These are phyloP conservation scores for Lithobius niger DNA, from an alignment of 1,140 invertebrate species.

Conservation along the genomic window DNA sequence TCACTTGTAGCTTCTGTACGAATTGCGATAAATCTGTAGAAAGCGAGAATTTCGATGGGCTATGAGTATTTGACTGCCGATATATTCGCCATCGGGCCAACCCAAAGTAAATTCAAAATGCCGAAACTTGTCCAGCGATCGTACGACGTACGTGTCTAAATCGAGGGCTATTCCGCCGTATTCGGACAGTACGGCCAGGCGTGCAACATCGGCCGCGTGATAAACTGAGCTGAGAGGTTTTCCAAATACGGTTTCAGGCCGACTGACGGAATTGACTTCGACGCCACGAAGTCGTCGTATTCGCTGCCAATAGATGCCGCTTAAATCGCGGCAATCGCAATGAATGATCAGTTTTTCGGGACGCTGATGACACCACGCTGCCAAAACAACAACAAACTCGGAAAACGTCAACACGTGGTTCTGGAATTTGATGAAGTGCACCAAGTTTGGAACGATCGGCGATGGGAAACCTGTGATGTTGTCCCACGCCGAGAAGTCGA, in stretches of 20 bases:
- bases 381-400: constrained; percentile 18
- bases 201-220: constrained; percentile 22
- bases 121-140: constrained; percentile 21
- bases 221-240: constrained; percentile 25
- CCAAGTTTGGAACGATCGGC: constrained; percentile 23
- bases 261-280: constrained; percentile 10
- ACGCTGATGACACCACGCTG: constrained; percentile 20
- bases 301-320: neutral
- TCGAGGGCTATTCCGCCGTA: constrained; percentile 24
- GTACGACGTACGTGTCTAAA: constrained; percentile 22
- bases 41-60: neutral
- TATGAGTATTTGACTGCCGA: constrained; percentile 20
- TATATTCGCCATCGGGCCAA: constrained; percentile 19
- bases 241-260: constrained; percentile 25
- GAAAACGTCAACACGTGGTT: constrained; percentile 18
- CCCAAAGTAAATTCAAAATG: constrained; percentile 25
- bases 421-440: constrained; percentile 22
- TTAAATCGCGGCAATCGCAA: constrained; percentile 17
- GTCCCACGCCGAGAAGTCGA: constrained; percentile 4
- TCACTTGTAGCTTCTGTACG: no score
- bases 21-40: neutral
- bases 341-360: constrained; percentile 24
- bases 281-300: constrained; percentile 7
- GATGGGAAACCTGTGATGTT: constrained; percentile 20
- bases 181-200: constrained; percentile 19